These are phyloP conservation scores for Ommatoiulus sabulosus DNA, from an alignment of 2,888 invertebrate genomes.

Conservation along the genomic window DNA sequence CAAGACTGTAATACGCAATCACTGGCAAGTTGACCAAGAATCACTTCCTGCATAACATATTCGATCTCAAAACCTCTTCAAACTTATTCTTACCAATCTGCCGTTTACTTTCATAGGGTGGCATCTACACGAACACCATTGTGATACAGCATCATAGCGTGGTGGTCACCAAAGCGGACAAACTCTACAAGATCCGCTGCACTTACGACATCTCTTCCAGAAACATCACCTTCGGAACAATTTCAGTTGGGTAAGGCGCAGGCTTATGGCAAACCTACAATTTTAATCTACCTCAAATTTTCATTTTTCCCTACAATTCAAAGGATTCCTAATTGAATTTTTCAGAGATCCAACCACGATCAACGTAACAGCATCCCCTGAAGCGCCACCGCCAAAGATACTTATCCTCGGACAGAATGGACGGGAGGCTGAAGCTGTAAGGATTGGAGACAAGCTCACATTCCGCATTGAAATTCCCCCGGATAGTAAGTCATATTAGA, in stretches of 20 bases:
- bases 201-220: constrained; percentile 97
- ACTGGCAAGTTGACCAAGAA: constrained; percentile 77
- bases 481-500: constrained; percentile 81
- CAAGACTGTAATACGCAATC: constrained; percentile 97
- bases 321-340: background rate
- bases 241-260: constrained; percentile 85
- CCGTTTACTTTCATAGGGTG: constrained; percentile 75
- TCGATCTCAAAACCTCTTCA: background rate
- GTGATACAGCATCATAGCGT: constrained; percentile 95
- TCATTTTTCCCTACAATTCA: background rate
- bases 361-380: constrained; percentile 93
- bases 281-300: background rate
- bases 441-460: constrained; percentile 93
- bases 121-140: constrained; percentile 93
- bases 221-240: constrained; percentile 97
- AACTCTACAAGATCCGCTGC: constrained; percentile 96
- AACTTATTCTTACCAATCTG: background rate
- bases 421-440: constrained; percentile 92
- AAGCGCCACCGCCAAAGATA: constrained; percentile 93
- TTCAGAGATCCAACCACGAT: constrained; percentile 93
- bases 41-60: constrained; percentile 17
- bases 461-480: constrained; percentile 97
- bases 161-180: constrained; percentile 96
- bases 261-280: background rate
- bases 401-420: constrained; percentile 87